Conservation (phyloP, 2,888 invertebrate species). For the Embidobia sp. region DNA sequence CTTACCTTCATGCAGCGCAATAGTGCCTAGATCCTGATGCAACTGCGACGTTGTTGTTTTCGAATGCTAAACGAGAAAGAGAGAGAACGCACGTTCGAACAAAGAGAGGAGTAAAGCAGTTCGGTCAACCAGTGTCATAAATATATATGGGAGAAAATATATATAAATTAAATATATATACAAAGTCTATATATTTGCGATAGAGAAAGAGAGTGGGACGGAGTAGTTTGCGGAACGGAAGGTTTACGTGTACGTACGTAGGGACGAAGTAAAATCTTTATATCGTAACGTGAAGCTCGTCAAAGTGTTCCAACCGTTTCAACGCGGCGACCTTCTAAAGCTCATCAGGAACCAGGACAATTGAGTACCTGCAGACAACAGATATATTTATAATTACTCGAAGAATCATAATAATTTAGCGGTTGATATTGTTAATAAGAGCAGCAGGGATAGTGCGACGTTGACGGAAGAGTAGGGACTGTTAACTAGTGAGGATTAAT, state of each 20-base stretch:
- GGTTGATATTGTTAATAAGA: conserved; percentile 49
- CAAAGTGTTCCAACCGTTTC: conserved; percentile 51
- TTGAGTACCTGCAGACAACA: conserved; percentile 78
- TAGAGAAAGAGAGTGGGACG: conserved; percentile 38
- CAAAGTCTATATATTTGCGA: conserved; percentile 63
- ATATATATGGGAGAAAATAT: conserved; percentile 58
- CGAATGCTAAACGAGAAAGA: conserved; percentile 48
- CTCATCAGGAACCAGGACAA: conserved; percentile 76
- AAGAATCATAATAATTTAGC: conserved; percentile 63
- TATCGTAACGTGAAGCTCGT: conserved; percentile 48
- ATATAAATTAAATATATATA: conserved; percentile 63
- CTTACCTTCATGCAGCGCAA: conserved; percentile 79
- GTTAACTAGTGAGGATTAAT: conserved; percentile 60
- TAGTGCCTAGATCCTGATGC: conserved; percentile 74
- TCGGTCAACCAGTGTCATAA: conserved; percentile 57
- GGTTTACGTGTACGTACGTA: conserved; percentile 45
- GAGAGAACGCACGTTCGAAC: conserved; percentile 21
- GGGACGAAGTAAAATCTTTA: conserved; percentile 12
- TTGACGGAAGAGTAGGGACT: conserved; percentile 37
- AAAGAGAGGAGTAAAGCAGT: conserved; percentile 35
- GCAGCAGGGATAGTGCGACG: conserved; percentile 40
- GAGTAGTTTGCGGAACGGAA: conserved; percentile 48
- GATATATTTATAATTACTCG: conserved; percentile 76
- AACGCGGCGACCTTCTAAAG: conserved; percentile 59
- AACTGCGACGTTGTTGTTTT: conserved; percentile 58